Base-by-base conservation (phyloP, 2,888 invertebrate genomes). In the Spodoptera littoralis region DNA sequence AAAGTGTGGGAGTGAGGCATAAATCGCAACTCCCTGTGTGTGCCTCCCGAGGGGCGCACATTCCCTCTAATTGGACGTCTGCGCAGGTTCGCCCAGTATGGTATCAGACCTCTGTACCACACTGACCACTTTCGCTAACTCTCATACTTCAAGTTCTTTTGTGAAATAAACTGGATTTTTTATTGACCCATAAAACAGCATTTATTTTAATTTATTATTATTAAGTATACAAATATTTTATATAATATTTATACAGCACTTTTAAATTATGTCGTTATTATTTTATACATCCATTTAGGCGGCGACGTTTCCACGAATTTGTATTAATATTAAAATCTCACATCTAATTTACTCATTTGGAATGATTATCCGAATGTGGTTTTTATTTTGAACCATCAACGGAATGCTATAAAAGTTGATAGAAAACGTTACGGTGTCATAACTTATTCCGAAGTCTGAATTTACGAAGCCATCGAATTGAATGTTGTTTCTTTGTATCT, bases 11-110 rank as follows among this genome's bases (percentile, higher is more conserved):
- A 73, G 60, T 64, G 73, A 51, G 65, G 53, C 50, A 79, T 80
- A 84, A 86, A 83, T 81, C 80, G 82, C 77, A 87, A 79, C 91
- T 85, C 85, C 89, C 92, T 92, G 92, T 92, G 88, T 76, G 76
- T 69, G 79, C 70, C 79, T 82, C 80, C 84, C 79, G 74, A 84
- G 84, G 86, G 88, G 84, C 85, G 85, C 85, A 84, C 92, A 92
- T 93, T 92, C 93, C 92, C 84, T 91, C 92, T 94, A 94, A 94
- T 94, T 94, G 93, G 93, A 88, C 81, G 90, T 87, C 89, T 87
- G 90, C 84, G 83, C 87, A 81, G 76, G 79, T 74, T 82, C 63
- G 82, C 90, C 90, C 79, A 81, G 81, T 93, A 92, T 88, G 92
- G 92, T 80, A 82, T 82, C 74, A 85, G 81, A 77, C 81, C 85